Percentiles rank a stretch among this genome's conserved stretches.
phyloP scores from a whole-genome alignment of 2,888 invertebrate species.

The Drosophila trichaetosa region DNA sequence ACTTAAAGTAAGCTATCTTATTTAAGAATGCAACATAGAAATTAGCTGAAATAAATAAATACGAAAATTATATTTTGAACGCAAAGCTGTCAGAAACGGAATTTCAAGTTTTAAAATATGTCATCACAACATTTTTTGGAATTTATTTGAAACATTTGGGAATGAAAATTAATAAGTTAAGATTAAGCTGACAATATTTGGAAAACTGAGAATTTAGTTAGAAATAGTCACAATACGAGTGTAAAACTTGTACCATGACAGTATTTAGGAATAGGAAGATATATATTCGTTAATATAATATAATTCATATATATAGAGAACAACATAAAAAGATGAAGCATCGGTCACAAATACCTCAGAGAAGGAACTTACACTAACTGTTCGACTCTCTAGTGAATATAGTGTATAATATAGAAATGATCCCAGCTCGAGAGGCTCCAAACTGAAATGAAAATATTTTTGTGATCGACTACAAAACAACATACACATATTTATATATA shows the following conservation, averaged over 20 bases:
- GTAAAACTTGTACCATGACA: background rate
- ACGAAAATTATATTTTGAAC: background rate
- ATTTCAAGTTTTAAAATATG: background rate
- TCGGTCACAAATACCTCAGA: background rate
- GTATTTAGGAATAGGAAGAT: too few relatives aligned
- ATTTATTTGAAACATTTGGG: background rate
- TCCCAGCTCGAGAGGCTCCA: background rate
- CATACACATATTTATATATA: background rate
- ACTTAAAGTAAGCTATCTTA: background rate
- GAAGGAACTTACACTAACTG: background rate
- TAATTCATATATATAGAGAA: background rate
- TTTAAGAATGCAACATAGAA: background rate
- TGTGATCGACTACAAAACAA: background rate
- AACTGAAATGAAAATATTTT: background rate
- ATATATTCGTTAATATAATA: background rate
- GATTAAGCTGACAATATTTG: background rate
- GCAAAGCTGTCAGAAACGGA: background rate
- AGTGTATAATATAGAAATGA: constrained; percentile 15
- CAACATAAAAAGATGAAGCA: background rate
- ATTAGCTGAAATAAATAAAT: background rate
- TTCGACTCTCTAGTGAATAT: background rate
- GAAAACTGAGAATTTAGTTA: background rate
- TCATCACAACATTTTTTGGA: background rate
- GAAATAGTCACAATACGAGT: background rate
- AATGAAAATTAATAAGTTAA: background rate